These are phyloP conservation scores for Allophyes oxyacanthae DNA, from an alignment of 2,888 invertebrate genomes.

Conservation along the genomic window DNA sequence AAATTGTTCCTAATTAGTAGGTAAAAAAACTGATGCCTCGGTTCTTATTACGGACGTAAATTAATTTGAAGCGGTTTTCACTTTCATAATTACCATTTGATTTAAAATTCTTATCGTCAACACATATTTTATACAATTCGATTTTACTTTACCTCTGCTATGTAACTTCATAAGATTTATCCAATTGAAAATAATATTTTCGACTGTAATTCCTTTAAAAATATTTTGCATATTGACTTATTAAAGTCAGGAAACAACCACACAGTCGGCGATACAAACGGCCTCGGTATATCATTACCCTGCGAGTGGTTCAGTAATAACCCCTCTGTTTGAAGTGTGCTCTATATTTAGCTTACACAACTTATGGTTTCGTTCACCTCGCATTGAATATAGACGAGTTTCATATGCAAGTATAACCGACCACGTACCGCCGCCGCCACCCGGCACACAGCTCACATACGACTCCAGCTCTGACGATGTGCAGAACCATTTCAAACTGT, in stretches of 20 bases:
- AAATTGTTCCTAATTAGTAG: slow-evolving; percentile 4
- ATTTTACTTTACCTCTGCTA: slow-evolving; percentile 6
- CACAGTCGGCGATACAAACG: slow-evolving; percentile 37
- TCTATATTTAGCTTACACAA: slow-evolving; percentile 80
- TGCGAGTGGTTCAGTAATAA: slow-evolving; percentile 70
- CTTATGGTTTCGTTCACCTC: slow-evolving; percentile 83
- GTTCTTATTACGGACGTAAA: slow-evolving; percentile 18
- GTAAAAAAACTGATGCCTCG: slow-evolving; percentile 11
- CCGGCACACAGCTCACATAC: slow-evolving; percentile 19
- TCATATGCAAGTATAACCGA: slow-evolving; percentile 58
- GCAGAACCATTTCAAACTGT: slow-evolving; percentile 59
- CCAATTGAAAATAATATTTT: slow-evolving; percentile 1
- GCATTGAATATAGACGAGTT: slow-evolving; percentile 63
- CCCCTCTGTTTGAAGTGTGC: slow-evolving; percentile 66
- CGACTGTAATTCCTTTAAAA: slow-evolving; percentile 13
- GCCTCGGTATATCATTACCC: slow-evolving; percentile 60
- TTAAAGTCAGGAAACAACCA: slow-evolving; percentile 49
- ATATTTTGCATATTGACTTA: slow-evolving; percentile 25
- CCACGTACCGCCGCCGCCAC: slow-evolving; percentile 7
- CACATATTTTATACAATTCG: slow-evolving; percentile 1
- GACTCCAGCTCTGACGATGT: slow-evolving; percentile 53
- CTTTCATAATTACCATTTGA: slow-evolving; percentile 36
- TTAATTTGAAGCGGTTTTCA: slow-evolving; percentile 41
- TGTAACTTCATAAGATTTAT: neutral
- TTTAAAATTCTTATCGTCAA: slow-evolving; percentile 6